Percentiles rank a stretch among this genome's conserved stretches.
Evolutionary conservation across 1,140 invertebrate genomes (phyloP).

Genomic region (Sipha flava): DNA sequence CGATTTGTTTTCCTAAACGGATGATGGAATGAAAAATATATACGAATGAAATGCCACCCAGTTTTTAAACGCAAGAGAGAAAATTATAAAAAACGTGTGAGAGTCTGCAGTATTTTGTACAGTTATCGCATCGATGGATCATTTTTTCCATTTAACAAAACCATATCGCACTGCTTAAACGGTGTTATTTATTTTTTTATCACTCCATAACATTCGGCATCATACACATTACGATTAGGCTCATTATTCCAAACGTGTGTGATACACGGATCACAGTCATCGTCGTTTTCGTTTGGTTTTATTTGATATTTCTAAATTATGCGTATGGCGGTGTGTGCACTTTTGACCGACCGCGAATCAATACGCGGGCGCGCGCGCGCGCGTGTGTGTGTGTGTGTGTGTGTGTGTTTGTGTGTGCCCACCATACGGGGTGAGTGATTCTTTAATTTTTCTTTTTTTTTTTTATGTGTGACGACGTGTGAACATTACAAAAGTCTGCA

Average conservation of each 20-base stretch:
- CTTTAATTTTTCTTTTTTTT: not conserved
- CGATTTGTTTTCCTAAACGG: no score
- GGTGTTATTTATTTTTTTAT: not conserved
- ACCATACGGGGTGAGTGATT: no score
- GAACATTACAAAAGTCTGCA: no score
- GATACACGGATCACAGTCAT: not conserved
- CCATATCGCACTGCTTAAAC: not conserved
- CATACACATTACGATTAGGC: not conserved
- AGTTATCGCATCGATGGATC: not conserved
- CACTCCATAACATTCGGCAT: not conserved
- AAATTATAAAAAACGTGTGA: no score
- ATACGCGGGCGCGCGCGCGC: not conserved
- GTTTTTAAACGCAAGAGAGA: no score
- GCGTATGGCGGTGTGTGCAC: not conserved
- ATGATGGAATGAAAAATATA: no score
- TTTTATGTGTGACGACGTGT: not conserved
- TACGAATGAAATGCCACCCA: no score
- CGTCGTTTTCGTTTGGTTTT: not conserved
- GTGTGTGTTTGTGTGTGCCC: not conserved
- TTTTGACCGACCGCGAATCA: slow-evolving; percentile 10
- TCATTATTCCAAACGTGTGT: not conserved
- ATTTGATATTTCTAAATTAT: not conserved
- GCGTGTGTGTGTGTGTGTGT: not conserved
- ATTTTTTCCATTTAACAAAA: no score
- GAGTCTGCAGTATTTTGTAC: no score